Evolutionary conservation across 2,888 invertebrate species (phyloP), one percentile per base, ranked within the genome.

Genomic region (Nephrocerus scutellatus): DNA sequence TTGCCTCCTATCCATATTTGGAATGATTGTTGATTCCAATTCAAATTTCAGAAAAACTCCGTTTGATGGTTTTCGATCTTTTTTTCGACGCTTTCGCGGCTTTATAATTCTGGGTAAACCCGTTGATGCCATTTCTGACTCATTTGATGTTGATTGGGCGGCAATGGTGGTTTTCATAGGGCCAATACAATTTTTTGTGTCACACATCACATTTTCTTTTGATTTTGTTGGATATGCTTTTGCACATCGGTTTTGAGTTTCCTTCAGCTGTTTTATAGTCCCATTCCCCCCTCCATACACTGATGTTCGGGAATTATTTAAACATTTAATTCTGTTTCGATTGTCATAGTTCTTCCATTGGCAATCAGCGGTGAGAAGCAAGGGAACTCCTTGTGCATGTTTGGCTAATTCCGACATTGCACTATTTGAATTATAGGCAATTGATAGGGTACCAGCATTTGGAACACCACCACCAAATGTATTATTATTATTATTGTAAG

Each of bases 91-190:
- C 63, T 90, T 90, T 33, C 90, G 73, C 6, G 89, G 89, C 66
- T 90, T 90, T 56, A 90, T 89, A 48, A 90, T 88, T 53, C 90
- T 75, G 48, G 89, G 89, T 59, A 89, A 70, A 70, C 84, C 84
- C 49, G 82, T 83, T 60, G 85, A 86, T 8, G 31, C 38, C 9
- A 40, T 21, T 7, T 50, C 50, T 5, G 6, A 14, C 20, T 45
- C 41, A 15, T 14, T 25, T 20, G 26, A 45, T 59, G 71, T 65
- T 49, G 72, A 70, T 46, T 60, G 18, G 62, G 57, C 71, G 74
- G 26, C 4, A 44, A 22, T 7, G 48, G 25, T 33, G n/a, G n/a
- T n/a, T n/a, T n/a, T n/a, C n/a, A n/a, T n/a, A n/a, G n/a, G n/a
- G n/a, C n/a, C n/a, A n/a, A n/a, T n/a, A n/a, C n/a, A n/a, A n/a